Evolutionary conservation across 2,113 vertebrate genomes (phyloP).

Genomic region (Microcebus jonahi): DNA sequence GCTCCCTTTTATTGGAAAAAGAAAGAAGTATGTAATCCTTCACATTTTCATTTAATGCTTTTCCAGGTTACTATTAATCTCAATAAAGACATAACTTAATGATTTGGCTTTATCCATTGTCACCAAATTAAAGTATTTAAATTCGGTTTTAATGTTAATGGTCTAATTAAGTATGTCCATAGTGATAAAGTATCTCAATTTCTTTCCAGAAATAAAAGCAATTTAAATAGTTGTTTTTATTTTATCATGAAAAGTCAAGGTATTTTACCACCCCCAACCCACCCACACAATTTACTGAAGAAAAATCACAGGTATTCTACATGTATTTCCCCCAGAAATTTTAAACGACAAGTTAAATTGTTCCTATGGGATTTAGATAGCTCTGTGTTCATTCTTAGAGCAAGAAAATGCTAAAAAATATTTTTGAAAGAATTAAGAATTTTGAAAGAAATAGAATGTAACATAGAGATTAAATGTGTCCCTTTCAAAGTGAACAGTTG

Average conservation of each 20-base stretch:
- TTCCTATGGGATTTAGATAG: not conserved
- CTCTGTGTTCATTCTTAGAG: not conserved
- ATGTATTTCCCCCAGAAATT: not conserved
- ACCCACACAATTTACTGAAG: not conserved
- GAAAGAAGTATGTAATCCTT: not conserved
- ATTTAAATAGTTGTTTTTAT: not conserved
- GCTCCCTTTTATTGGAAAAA: not conserved
- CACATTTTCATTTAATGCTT: not conserved
- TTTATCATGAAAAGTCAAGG: not conserved
- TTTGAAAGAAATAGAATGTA: not conserved
- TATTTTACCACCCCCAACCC: not conserved
- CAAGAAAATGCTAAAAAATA: not conserved
- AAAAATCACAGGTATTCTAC: not conserved
- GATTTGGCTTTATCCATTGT: not conserved
- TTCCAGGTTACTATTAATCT: not conserved
- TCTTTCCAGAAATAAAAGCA: conserved; percentile 7
- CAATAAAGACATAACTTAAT: not conserved
- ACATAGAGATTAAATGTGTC: not conserved
- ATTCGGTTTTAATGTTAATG: not conserved
- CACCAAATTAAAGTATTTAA: not conserved
- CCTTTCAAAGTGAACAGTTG: not conserved
- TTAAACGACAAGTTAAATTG: not conserved
- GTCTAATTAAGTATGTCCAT: not conserved
- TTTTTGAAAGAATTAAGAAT: not conserved
- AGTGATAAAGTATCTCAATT: not conserved